Percentiles rank a stretch among this genome's conserved stretches.
These are phyloP conservation scores for Chlorocebus sabaeus DNA, from an alignment of 2,113 vertebrate genomes.

Conservation along the genomic window DNA sequence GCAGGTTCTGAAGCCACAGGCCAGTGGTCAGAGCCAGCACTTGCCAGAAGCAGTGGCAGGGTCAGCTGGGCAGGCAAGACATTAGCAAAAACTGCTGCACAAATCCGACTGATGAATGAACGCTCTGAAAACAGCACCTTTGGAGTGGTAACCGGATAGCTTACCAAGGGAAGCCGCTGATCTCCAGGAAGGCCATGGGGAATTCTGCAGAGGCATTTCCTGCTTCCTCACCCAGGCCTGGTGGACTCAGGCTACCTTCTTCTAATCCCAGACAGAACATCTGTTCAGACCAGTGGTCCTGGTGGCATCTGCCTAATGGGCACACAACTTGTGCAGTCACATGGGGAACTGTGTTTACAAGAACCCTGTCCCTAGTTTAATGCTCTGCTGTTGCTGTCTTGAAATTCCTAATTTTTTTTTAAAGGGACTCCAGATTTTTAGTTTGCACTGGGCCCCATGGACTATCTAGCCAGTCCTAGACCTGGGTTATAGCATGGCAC, in stretches of 20 bases:
- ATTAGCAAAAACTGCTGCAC: not conserved
- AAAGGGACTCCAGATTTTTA: not conserved
- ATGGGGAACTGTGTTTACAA: rapidly evolving
- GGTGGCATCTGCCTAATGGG: rapidly evolving
- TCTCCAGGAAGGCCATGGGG: not conserved
- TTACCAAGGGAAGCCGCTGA: not conserved
- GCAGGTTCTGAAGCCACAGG: not conserved
- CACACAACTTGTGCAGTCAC: rapidly evolving
- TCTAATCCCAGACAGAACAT: not conserved
- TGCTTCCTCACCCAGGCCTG: not conserved
- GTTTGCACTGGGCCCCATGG: not conserved
- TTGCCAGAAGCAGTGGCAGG: not conserved
- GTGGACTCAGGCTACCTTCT: not conserved
- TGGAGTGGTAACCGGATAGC: not conserved
- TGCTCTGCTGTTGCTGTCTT: not conserved
- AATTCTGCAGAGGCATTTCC: slow-evolving; percentile 45
- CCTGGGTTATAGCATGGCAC: not conserved
- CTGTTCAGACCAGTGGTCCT: not conserved
- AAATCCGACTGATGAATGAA: not conserved
- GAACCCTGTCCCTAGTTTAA: not conserved
- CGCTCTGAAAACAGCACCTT: not conserved
- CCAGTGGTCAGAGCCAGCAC: not conserved
- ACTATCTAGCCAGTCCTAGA: not conserved
- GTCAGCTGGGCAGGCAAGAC: not conserved
- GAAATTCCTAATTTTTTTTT: not conserved